Evolutionary conservation across 2,113 vertebrate genomes (phyloP).

Genomic region (Pedionomus torquatus): DNA sequence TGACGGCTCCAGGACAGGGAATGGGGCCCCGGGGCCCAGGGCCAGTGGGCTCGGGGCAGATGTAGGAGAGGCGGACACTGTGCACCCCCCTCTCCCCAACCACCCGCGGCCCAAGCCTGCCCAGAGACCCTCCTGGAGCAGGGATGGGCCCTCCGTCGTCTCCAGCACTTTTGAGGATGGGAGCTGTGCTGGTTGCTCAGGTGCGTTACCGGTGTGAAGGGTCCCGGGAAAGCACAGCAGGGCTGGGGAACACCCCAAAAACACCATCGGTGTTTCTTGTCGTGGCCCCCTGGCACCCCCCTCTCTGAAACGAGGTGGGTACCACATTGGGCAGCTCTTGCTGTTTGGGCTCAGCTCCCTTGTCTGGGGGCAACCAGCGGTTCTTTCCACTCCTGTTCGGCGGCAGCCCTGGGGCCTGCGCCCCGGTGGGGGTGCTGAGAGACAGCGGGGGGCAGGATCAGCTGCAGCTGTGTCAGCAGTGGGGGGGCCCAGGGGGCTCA

Average conservation of each 20-base stretch:
- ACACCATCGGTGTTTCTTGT: fast-evolving
- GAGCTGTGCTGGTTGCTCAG: not conserved
- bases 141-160: not conserved
- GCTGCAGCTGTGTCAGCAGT: not conserved
- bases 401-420: not conserved
- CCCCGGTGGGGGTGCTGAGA: not conserved
- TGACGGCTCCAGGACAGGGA: not conserved
- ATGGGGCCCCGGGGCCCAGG: fast-evolving
- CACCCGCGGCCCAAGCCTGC: fast-evolving
- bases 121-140: not conserved
- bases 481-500: fast-evolving
- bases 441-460: fast-evolving
- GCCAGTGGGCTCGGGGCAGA: fast-evolving
- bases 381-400: not conserved
- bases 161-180: fast-evolving
- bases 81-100: not conserved
- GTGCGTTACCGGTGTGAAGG: not conserved
- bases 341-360: not conserved
- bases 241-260: fast-evolving
- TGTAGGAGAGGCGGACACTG: fast-evolving
- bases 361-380: not conserved
- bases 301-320: too few relatives aligned
- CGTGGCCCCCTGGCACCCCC: too few relatives aligned
- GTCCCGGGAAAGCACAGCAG: fast-evolving
- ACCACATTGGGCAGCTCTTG: not conserved